Evolutionary conservation across 2,888 invertebrate genomes (phyloP).

Genomic region (Lampropteryx suffumata): DNA sequence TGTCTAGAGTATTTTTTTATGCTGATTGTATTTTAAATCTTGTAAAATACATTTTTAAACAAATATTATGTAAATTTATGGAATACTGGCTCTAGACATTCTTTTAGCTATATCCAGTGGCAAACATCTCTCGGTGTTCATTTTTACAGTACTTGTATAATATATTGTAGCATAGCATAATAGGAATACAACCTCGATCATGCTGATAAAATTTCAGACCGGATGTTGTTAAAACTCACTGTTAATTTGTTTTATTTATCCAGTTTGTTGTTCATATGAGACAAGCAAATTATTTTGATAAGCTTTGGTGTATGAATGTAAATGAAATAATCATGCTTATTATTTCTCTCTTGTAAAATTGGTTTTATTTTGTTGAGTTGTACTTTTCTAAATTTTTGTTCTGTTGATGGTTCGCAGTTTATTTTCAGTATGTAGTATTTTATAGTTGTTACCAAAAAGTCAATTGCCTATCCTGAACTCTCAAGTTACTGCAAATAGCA

Average conservation of each 20-base stretch:
- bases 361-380: slow-evolving; percentile 52
- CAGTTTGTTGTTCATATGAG: slow-evolving; percentile 44
- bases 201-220: slow-evolving; percentile 39
- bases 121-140: slow-evolving; percentile 54
- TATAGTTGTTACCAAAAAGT: slow-evolving; percentile 73
- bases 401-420: slow-evolving; percentile 55
- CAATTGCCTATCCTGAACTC: slow-evolving; percentile 56
- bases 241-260: slow-evolving; percentile 45
- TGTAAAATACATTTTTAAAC: slow-evolving; percentile 53
- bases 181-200: slow-evolving; percentile 35
- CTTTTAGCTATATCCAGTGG: slow-evolving; percentile 58
- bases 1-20: slow-evolving; percentile 15
- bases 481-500: slow-evolving; percentile 65
- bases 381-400: slow-evolving; percentile 57
- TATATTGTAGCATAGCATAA: slow-evolving; percentile 47
- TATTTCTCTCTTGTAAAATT: slow-evolving; percentile 42
- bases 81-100: slow-evolving; percentile 67
- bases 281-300: slow-evolving; percentile 48
- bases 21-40: slow-evolving; percentile 32
- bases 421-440: slow-evolving; percentile 50
- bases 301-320: slow-evolving; percentile 39
- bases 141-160: slow-evolving; percentile 63
- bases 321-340: slow-evolving; percentile 41
- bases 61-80: slow-evolving; percentile 28
- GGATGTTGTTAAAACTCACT: too few relatives aligned